phyloP scores from a whole-genome alignment of 2,888 invertebrate species.

The Lymantria dispar region DNA sequence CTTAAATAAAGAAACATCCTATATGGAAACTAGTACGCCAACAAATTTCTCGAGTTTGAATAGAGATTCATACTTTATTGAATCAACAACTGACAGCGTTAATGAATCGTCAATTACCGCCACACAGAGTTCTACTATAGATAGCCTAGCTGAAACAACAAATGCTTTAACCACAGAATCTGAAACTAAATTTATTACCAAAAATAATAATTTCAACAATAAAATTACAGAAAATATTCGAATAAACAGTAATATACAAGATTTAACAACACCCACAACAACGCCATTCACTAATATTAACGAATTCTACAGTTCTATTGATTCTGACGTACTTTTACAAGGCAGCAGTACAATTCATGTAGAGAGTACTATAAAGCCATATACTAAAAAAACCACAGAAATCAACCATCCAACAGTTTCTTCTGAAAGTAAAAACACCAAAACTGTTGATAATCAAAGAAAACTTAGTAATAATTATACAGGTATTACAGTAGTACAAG shows the following conservation, averaged over 20 bases:
- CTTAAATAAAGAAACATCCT: background rate
- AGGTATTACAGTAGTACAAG: constrained; percentile 31
- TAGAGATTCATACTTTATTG: too few species aligned
- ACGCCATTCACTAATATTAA: constrained; percentile 25
- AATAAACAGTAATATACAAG: constrained; percentile 1
- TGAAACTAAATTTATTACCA: too few species aligned
- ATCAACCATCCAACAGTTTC: constrained; percentile 41
- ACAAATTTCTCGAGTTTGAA: too few species aligned
- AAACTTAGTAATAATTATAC: constrained; percentile 66
- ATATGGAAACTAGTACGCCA: too few species aligned
- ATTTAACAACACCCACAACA: constrained; percentile 17
- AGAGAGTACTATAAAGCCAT: constrained; percentile 61
- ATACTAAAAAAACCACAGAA: constrained; percentile 36
- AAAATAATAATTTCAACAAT: background rate
- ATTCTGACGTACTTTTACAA: constrained; percentile 53
- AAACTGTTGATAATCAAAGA: constrained; percentile 71
- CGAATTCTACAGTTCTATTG: constrained; percentile 39
- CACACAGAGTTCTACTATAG: background rate
- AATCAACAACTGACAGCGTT: too few species aligned
- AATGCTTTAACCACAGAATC: background rate
- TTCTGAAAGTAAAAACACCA: constrained; percentile 65
- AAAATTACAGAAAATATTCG: constrained; percentile 11
- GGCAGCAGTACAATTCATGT: constrained; percentile 64
- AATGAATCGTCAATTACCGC: background rate
- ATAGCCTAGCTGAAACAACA: background rate